Evolutionary conservation across 2,888 invertebrate species (phyloP), one percentile per base, ranked within the genome.

Genomic region (Himalopsyche anomala): DNA sequence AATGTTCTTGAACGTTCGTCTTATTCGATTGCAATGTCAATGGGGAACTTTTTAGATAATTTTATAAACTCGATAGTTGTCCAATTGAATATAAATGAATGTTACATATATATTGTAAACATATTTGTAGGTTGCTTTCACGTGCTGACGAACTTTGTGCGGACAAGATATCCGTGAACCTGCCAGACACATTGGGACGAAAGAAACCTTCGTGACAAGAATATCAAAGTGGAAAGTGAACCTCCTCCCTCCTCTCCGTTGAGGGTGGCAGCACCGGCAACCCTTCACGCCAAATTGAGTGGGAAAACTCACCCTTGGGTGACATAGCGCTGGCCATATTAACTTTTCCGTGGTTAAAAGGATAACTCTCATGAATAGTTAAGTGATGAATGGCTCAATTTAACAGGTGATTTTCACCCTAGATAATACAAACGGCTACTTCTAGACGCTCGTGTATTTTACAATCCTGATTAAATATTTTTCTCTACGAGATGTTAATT

Each of bases 141-240:
- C 9, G 9, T 11, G 51, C 51, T 51, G 51, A 51, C 51, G 62
- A 62, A 74, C 28, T 12, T 28, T 38, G 5, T 28, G 74, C 38
- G 74, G 74, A 74, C 36, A 74, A 36, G 74, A 74, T 74, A 74
- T 36, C 74, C 74, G 74, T 74, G 74, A 36, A 38, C 28, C 28
- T 74, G 74, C 74, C 74, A 74, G 74, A 74, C 74, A 74, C 74
- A 74, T 74, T 74, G 74, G 74, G 74, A 74, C 74, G 74, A 74
- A 74, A 74, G 74, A 74, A 74, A 74, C 74, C 74, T 74, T 36
- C 74, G 74, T 74, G 74, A 74, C 74, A 74, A 74, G 74, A 74
- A 74, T 74, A 74, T 74, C 74, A 74, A 74, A 74, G 38, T 74
- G 74, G 74, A 74, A 74, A 74, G 74, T 38, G 28, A 74, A 38